These are phyloP conservation scores for Philypnodon macrostomus DNA, from an alignment of 2,797 vertebrate genomes.

Conservation along the genomic window DNA sequence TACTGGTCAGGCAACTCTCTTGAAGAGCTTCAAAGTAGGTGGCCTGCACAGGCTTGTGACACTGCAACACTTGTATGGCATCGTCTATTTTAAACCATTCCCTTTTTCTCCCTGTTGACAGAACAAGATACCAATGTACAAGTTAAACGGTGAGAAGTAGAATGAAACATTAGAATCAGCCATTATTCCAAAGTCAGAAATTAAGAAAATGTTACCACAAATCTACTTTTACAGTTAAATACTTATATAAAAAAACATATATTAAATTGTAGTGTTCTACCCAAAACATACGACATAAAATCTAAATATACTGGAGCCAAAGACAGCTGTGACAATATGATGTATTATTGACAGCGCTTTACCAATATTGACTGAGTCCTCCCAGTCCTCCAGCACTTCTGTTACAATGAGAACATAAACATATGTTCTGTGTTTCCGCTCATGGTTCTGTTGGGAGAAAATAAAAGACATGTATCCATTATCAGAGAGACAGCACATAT, in stretches of 20 bases:
- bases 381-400: conserved; percentile 97
- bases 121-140: conserved; percentile 38
- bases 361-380: conserved; percentile 98
- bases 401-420: conserved; percentile 97
- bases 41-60: conserved; percentile 97
- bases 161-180: background rate
- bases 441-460: conserved; percentile 83
- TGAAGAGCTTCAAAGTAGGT: conserved; percentile 92
- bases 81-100: conserved; percentile 99
- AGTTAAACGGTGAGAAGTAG: conserved; percentile 22
- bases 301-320: too few species aligned
- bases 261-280: too few species aligned
- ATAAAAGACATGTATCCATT: background rate
- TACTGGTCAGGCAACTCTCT: conserved; percentile 92
- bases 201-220: conserved; percentile 18
- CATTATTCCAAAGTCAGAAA: conserved; percentile 11
- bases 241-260: too few species aligned
- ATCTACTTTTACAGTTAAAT: background rate
- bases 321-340: too few species aligned
- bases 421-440: conserved; percentile 96
- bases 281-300: too few species aligned
- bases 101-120: conserved; percentile 91
- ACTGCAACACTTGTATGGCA: conserved; percentile 90
- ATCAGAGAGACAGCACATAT: conserved; percentile 8
- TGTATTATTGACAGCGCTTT: too few species aligned